phyloP scores from a whole-genome alignment of 92 coral and sea anemone species.

The Isaurus tuberculatus region DNA sequence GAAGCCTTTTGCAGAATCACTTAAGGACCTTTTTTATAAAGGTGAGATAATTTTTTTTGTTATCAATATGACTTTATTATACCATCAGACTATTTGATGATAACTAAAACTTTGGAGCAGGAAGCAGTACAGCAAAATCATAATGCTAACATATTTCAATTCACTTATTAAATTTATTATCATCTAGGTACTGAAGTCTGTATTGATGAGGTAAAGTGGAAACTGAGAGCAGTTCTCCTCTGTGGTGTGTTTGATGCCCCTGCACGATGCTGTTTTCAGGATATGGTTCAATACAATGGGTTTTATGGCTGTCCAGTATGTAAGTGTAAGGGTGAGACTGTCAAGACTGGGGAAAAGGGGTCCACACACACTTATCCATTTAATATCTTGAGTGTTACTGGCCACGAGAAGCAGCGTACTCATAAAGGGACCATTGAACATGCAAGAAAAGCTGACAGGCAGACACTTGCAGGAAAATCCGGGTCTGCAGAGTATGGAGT shows the following conservation, averaged over 20 bases:
- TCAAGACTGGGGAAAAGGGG: slow-evolving; percentile 31
- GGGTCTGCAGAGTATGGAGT: slow-evolving; percentile 43
- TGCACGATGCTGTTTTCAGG: neutral
- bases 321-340: slow-evolving; percentile 49
- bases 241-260: slow-evolving; percentile 35
- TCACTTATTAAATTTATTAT: slow-evolving; percentile 1
- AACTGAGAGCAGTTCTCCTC: neutral
- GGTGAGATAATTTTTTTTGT: neutral
- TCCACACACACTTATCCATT: slow-evolving; percentile 19
- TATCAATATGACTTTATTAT: neutral
- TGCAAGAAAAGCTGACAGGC: slow-evolving; percentile 34
- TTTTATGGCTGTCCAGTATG: slow-evolving; percentile 58
- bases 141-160: too few relatives aligned
- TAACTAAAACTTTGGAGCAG: too few relatives aligned
- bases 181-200: neutral
- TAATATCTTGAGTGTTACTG: neutral
- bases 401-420: slow-evolving; percentile 15
- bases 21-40: neutral
- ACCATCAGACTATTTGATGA: neutral
- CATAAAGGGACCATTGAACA: slow-evolving; percentile 34
- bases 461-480: slow-evolving; percentile 29
- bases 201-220: slow-evolving; percentile 36
- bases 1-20: slow-evolving; percentile 21
- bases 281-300: slow-evolving; percentile 51
- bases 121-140: neutral